Percentiles rank a stretch among this genome's conserved stretches.
These are phyloP conservation scores for Paralichthys olivaceus DNA, from an alignment of 2,113 vertebrate genomes.

Conservation along the genomic window DNA sequence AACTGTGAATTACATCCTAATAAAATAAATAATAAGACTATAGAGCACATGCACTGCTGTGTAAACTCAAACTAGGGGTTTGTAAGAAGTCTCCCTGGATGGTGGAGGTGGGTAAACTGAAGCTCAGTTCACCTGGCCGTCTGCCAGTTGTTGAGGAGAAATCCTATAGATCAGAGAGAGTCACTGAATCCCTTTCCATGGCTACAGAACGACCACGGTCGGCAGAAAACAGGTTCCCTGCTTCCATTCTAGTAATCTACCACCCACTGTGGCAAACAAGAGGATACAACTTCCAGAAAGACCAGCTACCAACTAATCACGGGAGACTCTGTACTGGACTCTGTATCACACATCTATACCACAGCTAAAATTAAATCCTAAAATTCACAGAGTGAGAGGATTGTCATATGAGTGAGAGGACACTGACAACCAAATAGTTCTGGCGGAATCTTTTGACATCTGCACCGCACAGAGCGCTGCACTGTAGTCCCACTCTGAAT, in stretches of 20 bases:
- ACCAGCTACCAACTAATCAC: neutral
- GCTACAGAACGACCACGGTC: constrained; percentile 5
- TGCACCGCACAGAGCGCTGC: constrained; percentile 61
- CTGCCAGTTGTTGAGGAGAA: constrained; percentile 24
- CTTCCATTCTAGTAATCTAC: constrained; percentile 7
- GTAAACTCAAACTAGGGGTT: neutral
- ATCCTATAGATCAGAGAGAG: constrained; percentile 34
- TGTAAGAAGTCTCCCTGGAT: constrained; percentile 5
- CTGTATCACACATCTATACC: neutral
- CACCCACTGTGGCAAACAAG: constrained; percentile 7
- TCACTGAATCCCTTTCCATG: constrained; percentile 10
- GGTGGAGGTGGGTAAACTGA: constrained; percentile 19
- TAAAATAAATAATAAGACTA: neutral
- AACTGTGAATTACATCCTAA: neutral
- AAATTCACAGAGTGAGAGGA: neutral
- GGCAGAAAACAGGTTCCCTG: constrained; percentile 16
- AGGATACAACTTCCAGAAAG: constrained; percentile 8
- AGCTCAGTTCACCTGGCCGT: constrained; percentile 19
- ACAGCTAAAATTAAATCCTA: neutral
- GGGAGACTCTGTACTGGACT: constrained; percentile 1
- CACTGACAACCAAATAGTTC: constrained; percentile 23
- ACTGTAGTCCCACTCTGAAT: constrained; percentile 52
- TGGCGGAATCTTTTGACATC: constrained; percentile 59
- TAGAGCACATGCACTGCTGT: neutral
- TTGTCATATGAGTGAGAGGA: constrained; percentile 44